Conservation (phyloP, 2,888 invertebrate species). For the Sacculina carcini region DNA sequence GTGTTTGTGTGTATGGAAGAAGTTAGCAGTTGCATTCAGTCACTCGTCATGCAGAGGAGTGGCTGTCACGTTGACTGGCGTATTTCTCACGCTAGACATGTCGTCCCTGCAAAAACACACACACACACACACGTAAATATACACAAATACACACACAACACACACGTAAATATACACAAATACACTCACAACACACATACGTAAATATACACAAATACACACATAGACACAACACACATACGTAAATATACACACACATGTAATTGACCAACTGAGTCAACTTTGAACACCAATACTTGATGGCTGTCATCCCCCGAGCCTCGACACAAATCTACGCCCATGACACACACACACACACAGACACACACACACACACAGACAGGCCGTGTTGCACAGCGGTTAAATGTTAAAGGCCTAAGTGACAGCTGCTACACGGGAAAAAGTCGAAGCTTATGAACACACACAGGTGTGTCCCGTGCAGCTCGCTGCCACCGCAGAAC, state of each 20-base stretch:
- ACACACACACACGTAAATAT: neutral
- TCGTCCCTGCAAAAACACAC: neutral
- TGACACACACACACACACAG: too few species aligned
- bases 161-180: neutral
- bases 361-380: too few species aligned
- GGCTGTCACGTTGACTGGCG: neutral
- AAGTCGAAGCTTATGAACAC: too few species aligned
- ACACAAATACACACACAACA: neutral
- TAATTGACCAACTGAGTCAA: too few species aligned
- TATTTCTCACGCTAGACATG: neutral
- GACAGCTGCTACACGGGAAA: too few species aligned
- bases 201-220: neutral
- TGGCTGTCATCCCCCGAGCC: neutral
- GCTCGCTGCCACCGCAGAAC: too few species aligned
- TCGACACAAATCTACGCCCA: too few species aligned
- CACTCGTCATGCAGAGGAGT: neutral
- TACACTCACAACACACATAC: neutral
- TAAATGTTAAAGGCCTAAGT: too few species aligned
- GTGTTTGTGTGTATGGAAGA: neutral
- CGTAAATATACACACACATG: conserved; percentile 1
- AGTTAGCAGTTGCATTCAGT: neutral
- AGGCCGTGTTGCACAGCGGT: too few species aligned
- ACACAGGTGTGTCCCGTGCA: too few species aligned
- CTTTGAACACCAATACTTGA: neutral
- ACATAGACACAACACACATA: neutral